Percentiles rank a stretch among this genome's conserved stretches.
Conservation (phyloP, 37 sponge, comb jelly and placozoan species). For the Ianthella basta region DNA sequence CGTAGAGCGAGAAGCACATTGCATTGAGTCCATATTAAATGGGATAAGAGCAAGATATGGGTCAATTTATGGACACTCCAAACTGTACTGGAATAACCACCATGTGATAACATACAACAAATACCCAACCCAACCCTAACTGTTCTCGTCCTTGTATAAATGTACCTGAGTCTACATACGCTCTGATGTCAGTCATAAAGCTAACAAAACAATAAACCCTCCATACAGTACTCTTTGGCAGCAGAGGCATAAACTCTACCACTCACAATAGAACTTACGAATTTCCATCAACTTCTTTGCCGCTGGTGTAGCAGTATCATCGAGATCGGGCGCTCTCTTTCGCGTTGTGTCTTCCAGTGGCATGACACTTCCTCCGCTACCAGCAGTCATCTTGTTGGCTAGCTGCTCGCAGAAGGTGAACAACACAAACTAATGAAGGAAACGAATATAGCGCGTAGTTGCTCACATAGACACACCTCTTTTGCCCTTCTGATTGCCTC, state of each 20-base stretch:
- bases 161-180: no score
- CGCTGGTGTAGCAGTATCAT: not conserved
- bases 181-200: no score
- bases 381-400: slow-evolving; percentile 54
- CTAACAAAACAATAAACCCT: no score
- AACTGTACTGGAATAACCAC: no score
- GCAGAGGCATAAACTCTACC: not conserved
- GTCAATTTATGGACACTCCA: no score
- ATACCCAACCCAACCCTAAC: no score
- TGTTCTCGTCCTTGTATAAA: no score
- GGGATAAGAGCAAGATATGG: no score
- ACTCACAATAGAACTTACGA: slow-evolving; percentile 12
- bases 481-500: slow-evolving; percentile 68
- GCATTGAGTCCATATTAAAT: no score
- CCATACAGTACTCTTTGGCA: no score
- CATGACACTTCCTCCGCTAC: not conserved
- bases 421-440: not conserved
- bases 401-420: slow-evolving; percentile 35
- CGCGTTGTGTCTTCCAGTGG: not conserved
- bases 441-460: not conserved
- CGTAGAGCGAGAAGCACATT: not conserved
- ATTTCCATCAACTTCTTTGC: slow-evolving; percentile 67
- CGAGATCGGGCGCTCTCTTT: not conserved
- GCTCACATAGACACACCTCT: slow-evolving; percentile 46
- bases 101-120: no score